Base-by-base conservation (phyloP, 2,888 invertebrate genomes). In the Electrophaes corylata region DNA sequence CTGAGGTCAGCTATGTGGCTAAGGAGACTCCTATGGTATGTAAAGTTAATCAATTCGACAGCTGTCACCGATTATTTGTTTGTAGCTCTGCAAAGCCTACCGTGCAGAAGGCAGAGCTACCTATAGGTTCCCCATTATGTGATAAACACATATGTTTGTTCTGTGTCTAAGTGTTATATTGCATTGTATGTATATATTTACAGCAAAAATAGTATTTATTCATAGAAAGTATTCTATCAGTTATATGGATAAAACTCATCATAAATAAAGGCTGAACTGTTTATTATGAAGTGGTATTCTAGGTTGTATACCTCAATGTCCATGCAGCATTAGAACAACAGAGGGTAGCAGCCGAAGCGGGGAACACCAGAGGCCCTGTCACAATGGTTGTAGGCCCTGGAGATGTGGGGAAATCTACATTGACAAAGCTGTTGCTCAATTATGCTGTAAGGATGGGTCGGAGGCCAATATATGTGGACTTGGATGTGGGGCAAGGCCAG, bases 321-420 rank as follows among this genome's bases (percentile, higher is more conserved):
- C 99, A 99, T 83, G 97, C 97, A 8, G 98, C 98, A 0, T 90
- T 99, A 64, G 99, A 99, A 79, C 96, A 97, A 71, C 94, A 98
- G 87, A 92, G 99, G 63, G 93, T 94, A 37, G 94, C 95, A 26
- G 97, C 98, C 0, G 98, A 97, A 69, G 94, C 94, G 70, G 93
- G 93, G 37, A 93, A 94, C 62, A 93, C 93, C 2, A 91, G 95
- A 64, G 98, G 98, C 0, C 98, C 98, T 0, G 95, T 96, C 29
- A 94, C 96, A 0, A 96, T 99, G 96, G 88, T 99, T 0, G 98
- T 97, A 0, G 99, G 99, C 0, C 99, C 99, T 0, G 94, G 94
- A 35, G 99, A 99, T 83, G 99, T 99, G 1, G 99, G 99, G 14
- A 99, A 99, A 86, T 97, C 97, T 0, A 99, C 99, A 0, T 84